Conservation (phyloP, 2,797 vertebrate genomes). For the Galago senegalensis region DNA sequence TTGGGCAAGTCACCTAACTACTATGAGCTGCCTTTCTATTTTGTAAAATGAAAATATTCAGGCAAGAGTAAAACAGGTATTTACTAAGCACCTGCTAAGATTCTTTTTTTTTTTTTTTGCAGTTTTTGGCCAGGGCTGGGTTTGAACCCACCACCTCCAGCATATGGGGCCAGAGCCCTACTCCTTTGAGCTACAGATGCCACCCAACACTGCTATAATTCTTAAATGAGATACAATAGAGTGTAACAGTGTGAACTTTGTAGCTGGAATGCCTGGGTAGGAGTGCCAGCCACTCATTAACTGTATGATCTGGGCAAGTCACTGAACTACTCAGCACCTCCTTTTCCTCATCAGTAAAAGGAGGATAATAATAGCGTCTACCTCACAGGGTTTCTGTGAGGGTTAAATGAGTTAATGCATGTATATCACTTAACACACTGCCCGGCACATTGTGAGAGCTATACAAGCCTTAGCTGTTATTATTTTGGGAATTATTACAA, state of each 20-base stretch:
- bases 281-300: neutral
- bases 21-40: slow-evolving; percentile 24
- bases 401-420: slow-evolving; percentile 22
- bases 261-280: neutral
- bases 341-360: neutral
- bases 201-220: neutral
- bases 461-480: neutral
- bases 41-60: slow-evolving; percentile 54
- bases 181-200: too few relatives aligned
- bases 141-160: too few relatives aligned
- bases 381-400: neutral
- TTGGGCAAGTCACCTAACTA: neutral
- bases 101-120: neutral
- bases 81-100: neutral
- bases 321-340: neutral
- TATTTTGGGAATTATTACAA: neutral
- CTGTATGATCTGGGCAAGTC: neutral
- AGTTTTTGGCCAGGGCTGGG: too few relatives aligned
- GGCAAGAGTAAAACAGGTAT: neutral
- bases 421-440: slow-evolving; percentile 23
- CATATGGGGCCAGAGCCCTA: too few relatives aligned
- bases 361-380: neutral
- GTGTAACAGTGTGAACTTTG: neutral
- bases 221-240: neutral
- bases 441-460: neutral